Percentiles rank a stretch among this genome's conserved stretches.
These are phyloP conservation scores for Dynastes maya DNA, from an alignment of 2,888 invertebrate genomes.

Conservation along the genomic window DNA sequence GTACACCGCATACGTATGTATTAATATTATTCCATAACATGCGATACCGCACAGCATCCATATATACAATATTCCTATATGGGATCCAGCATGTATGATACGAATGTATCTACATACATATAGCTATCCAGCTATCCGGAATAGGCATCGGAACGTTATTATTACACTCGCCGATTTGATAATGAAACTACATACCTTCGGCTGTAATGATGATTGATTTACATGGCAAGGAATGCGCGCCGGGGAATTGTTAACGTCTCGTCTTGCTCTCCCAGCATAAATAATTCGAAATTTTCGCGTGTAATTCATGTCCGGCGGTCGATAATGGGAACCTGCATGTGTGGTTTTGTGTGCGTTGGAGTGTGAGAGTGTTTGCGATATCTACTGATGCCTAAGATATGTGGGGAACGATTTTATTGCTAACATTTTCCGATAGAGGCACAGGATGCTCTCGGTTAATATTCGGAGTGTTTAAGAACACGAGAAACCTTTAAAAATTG, in stretches of 20 bases:
- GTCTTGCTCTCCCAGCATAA: constrained; percentile 44
- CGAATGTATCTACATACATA: background rate
- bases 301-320: constrained; percentile 29
- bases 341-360: background rate
- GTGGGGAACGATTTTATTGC: too few species aligned
- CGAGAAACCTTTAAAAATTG: too few species aligned
- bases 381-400: background rate
- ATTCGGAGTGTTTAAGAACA: too few species aligned
- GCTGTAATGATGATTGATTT: constrained; percentile 51
- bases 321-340: constrained; percentile 26
- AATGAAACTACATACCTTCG: constrained; percentile 50
- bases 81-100: background rate
- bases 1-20: background rate
- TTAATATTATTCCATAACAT: background rate
- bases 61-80: background rate
- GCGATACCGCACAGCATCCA: background rate
- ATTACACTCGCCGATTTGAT: constrained; percentile 49
- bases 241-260: constrained; percentile 51
- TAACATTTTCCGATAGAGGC: too few species aligned
- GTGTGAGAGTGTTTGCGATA: too few species aligned
- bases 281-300: constrained; percentile 51
- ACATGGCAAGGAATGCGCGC: constrained; percentile 50
- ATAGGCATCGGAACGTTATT: constrained; percentile 37
- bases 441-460: too few species aligned
- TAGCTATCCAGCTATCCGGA: background rate